These are phyloP conservation scores for Conistra vaccinii DNA, from an alignment of 2,888 invertebrate genomes.

Conservation along the genomic window DNA sequence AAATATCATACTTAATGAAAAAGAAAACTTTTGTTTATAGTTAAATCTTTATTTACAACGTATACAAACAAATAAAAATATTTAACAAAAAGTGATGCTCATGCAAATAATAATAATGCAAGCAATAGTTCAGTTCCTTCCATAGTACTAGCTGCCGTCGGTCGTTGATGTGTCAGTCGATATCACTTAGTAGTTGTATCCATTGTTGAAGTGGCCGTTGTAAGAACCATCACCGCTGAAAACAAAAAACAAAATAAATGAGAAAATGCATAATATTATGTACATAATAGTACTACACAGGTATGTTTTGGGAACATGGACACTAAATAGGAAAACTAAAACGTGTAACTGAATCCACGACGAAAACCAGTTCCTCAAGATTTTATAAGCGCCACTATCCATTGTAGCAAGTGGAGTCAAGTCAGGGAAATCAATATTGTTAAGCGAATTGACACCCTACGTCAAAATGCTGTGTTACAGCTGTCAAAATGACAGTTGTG, in stretches of 20 bases:
- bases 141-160: background rate
- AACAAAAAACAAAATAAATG: slow-evolving; percentile 41
- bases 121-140: background rate
- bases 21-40: background rate
- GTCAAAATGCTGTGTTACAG: no score
- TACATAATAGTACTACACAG: no score
- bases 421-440: background rate
- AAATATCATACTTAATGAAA: background rate
- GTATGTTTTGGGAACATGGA: background rate
- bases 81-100: slow-evolving; percentile 64
- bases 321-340: background rate
- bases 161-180: slow-evolving; percentile 21
- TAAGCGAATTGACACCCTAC: background rate
- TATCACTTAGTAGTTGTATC: slow-evolving; percentile 72
- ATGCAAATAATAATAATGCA: slow-evolving; percentile 9
- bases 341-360: background rate
- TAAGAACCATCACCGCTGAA: slow-evolving; percentile 76
- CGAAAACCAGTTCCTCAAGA: background rate
- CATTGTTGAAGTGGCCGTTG: slow-evolving; percentile 73
- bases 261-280: background rate
- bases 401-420: background rate
- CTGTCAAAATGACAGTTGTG: no score
- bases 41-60: slow-evolving; percentile 68
- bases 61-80: slow-evolving; percentile 38
- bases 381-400: background rate